phyloP scores from a whole-genome alignment of 2,113 vertebrate genomes.

The Ceratotherium simum region DNA sequence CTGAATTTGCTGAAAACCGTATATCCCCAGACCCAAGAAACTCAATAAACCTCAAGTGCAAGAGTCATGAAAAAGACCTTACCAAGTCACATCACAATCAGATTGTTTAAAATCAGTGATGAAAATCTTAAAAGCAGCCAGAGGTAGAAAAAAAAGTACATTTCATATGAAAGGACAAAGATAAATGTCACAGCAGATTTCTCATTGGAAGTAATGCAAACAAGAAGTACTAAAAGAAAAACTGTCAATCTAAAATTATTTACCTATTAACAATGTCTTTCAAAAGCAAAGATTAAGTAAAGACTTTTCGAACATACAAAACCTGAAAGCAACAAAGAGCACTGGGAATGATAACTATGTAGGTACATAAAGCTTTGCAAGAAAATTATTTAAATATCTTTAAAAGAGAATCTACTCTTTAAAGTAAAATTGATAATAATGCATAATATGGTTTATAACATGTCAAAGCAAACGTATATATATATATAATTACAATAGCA shows the following conservation, averaged over 20 bases:
- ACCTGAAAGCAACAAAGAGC: neutral
- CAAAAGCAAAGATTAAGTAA: constrained; percentile 24
- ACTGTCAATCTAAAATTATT: neutral
- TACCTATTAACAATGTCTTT: neutral
- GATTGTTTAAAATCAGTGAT: neutral
- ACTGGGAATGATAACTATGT: neutral
- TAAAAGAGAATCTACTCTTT: neutral
- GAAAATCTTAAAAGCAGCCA: neutral
- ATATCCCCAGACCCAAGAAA: neutral
- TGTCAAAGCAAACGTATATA: neutral
- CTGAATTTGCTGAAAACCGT: neutral
- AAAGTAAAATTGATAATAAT: neutral
- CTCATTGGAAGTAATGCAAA: neutral
- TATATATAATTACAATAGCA: neutral
- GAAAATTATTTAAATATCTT: neutral
- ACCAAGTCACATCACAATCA: neutral
- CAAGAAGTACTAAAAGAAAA: constrained; percentile 5
- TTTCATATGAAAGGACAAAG: neutral
- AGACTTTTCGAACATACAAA: neutral
- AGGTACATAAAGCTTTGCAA: neutral
- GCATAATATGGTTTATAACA: neutral
- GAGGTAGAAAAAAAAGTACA: neutral
- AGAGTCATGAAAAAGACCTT: neutral
- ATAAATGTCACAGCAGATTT: neutral
- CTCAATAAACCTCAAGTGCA: neutral